A percentile compares a stretch with the other conserved stretches of the same genome.
These are phyloP conservation scores for Vanessa atalanta DNA, from an alignment of 1,140 invertebrate species.

Conservation along the genomic window DNA sequence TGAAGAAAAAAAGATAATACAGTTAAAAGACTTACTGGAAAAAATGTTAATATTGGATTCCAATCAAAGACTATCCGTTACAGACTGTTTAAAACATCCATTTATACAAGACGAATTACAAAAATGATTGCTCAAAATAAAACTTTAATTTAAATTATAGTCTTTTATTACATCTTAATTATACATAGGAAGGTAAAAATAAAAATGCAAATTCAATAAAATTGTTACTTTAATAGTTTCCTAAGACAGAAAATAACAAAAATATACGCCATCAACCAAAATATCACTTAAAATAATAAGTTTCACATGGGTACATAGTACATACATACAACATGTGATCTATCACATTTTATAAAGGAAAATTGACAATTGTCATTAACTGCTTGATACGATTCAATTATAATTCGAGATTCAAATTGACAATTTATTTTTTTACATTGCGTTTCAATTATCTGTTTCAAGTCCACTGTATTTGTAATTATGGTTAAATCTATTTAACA, in stretches of 20 bases:
- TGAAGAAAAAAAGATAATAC: conserved; percentile 92
- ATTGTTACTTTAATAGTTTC: conserved; percentile 67
- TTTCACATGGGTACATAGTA: conserved; percentile 49
- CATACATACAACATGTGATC: conserved; percentile 48
- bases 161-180: background rate
- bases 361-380: conserved; percentile 51
- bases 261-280: conserved; percentile 73
- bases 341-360: conserved; percentile 68
- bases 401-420: conserved; percentile 37
- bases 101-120: conserved; percentile 97
- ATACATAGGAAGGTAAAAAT: conserved; percentile 10
- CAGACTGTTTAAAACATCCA: conserved; percentile 95
- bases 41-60: conserved; percentile 95
- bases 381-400: conserved; percentile 19
- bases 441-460: background rate
- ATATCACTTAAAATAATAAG: conserved; percentile 65
- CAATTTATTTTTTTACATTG: conserved; percentile 10
- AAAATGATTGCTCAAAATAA: conserved; percentile 52
- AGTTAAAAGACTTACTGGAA: conserved; percentile 96
- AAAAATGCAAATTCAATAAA: conserved; percentile 58
- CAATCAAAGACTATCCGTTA: conserved; percentile 93
- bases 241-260: conserved; percentile 72
- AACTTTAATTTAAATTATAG: conserved; percentile 21
- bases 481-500: conserved; percentile 15
- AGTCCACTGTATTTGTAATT: conserved; percentile 2